Base-by-base conservation (phyloP, 2,113 vertebrate genomes). In the Paracanthobrama guichenoti region DNA sequence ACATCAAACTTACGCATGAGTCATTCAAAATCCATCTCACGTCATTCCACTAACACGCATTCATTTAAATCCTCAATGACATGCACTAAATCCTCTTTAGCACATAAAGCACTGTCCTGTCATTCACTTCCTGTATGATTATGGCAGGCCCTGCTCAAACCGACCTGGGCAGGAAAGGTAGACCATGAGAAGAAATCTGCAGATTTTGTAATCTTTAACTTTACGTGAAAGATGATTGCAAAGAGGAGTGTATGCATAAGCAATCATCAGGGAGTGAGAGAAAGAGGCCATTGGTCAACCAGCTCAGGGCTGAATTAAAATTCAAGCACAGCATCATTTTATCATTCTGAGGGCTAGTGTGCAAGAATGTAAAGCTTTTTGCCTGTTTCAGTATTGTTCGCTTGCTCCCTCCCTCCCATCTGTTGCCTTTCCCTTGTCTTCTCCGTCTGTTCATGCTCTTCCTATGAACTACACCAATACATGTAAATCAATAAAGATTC, bases 81-180 rank as follows among this genome's bases (percentile, higher is more conserved):
- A 42, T 8, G 31, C 55, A 20, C 77, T 26, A 64, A 64, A 64
- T 79, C 57, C 77, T 64, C 77, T 79, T 64, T 64, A 64, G n/a
- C n/a, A 24, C 59, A 60, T 46, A 79, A 62, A 79, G 39, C 59
- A 46, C 20, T 79, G 59, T 79, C 50, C 50, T 53, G 39, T 44
- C 59, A 79, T 26, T 60, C 77, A 16, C 28, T 31, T 57, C 1
- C 18, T 22, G 53, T 22, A 60, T 62, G 18, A 62, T 79, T 60
- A 60, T 39, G 12, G 13, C 55, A 62, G 16, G 50, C 6, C 26
- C 50, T 62, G 11, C 16, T 79, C 55, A 79, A 79, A 39, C 6
- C 7, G 20, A 79, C 60, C 42, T 62, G 13, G 55, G 6, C 28
- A 26, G 71, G 44, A 48, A 28, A 4, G 22, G n/a, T 3, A 48